These are phyloP conservation scores for Hypanus sabinus DNA, from an alignment of 2,113 vertebrate species.

Conservation along the genomic window DNA sequence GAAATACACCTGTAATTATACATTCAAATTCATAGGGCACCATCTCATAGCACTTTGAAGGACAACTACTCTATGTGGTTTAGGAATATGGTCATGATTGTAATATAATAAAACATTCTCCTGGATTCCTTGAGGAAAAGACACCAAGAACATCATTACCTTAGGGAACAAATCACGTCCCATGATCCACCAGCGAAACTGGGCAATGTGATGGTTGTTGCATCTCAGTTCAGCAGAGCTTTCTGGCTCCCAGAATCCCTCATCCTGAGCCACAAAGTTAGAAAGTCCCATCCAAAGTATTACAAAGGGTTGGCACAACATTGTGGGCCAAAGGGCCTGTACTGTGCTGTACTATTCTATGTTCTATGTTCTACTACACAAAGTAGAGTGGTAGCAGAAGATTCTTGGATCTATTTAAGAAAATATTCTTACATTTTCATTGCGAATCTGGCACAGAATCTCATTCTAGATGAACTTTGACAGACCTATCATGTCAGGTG, in stretches of 20 bases:
- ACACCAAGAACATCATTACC: too few species aligned
- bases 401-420: not conserved
- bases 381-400: not conserved
- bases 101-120: not conserved
- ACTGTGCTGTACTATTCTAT: too few species aligned
- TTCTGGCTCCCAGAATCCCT: not conserved
- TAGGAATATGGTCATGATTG: not conserved
- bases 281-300: not conserved
- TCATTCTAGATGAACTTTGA: not conserved
- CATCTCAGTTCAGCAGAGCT: not conserved
- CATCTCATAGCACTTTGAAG: not conserved
- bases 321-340: too few species aligned
- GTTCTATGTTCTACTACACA: too few species aligned
- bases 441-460: not conserved
- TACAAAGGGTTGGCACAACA: too few species aligned
- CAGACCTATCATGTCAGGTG: not conserved
- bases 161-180: not conserved
- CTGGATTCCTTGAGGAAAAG: not conserved
- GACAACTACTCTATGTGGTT: not conserved
- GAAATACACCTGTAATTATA: not conserved
- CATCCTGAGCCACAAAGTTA: not conserved
- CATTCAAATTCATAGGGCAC: not conserved
- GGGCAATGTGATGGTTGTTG: not conserved
- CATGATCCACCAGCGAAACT: not conserved
- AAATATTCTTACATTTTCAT: not conserved